These are phyloP conservation scores for Cynoglossus semilaevis DNA, from an alignment of 2,113 vertebrate species.

Conservation along the genomic window DNA sequence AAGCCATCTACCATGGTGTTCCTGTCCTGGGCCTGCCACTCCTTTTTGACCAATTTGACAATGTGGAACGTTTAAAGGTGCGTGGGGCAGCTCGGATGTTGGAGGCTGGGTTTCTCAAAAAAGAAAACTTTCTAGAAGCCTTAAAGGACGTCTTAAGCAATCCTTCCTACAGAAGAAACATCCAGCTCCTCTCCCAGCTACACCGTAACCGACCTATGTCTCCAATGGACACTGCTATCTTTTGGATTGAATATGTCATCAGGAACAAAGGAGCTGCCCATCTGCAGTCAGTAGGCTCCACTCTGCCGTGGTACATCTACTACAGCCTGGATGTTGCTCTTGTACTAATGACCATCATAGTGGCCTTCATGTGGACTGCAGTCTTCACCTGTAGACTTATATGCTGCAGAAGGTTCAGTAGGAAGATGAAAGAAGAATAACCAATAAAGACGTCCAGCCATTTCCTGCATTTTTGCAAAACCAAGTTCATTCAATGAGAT, in stretches of 20 bases:
- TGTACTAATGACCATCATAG: constrained; percentile 28
- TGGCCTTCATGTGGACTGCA: constrained; percentile 21
- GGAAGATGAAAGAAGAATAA: constrained; percentile 69
- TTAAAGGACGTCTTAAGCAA: constrained; percentile 67
- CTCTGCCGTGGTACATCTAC: constrained; percentile 76
- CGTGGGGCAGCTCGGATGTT: constrained; percentile 67
- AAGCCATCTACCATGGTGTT: constrained; percentile 74
- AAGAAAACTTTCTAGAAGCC: constrained; percentile 59
- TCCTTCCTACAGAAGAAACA: constrained; percentile 63
- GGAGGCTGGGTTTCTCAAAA: constrained; percentile 49
- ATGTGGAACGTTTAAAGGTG: constrained; percentile 58
- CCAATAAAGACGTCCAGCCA: not conserved
- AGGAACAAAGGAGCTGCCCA: constrained; percentile 73
- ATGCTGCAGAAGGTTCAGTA: constrained; percentile 45
- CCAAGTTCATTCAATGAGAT: too few relatives aligned
- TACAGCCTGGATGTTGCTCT: constrained; percentile 63
- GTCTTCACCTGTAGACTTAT: constrained; percentile 37
- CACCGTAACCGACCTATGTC: constrained; percentile 64
- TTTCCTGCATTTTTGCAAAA: too few relatives aligned
- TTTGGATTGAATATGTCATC: constrained; percentile 79
- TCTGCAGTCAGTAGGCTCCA: constrained; percentile 50
- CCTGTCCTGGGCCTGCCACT: constrained; percentile 73
- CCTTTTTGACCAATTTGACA: constrained; percentile 78
- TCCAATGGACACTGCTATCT: constrained; percentile 69
- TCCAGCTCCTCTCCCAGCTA: constrained; percentile 66